These are phyloP conservation scores for Caenorhabditis macrosperma DNA, from an alignment of 2,888 invertebrate species.

Conservation along the genomic window DNA sequence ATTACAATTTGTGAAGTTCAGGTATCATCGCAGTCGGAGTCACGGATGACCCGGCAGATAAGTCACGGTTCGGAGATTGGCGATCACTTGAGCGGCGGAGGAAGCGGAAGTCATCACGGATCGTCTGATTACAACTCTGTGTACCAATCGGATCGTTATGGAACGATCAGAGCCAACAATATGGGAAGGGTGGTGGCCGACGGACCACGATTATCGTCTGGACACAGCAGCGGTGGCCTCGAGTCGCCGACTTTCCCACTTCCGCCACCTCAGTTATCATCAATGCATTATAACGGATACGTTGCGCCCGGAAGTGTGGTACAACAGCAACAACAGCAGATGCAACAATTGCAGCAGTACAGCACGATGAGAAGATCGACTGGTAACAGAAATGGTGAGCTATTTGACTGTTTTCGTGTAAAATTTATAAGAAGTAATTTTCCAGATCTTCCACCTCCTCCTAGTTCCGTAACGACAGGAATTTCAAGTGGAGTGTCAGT, in stretches of 20 bases:
- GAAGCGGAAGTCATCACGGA: slow-evolving; percentile 62
- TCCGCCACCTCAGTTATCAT: slow-evolving; percentile 51
- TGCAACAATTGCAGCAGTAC: slow-evolving; percentile 28
- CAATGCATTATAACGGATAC: slow-evolving; percentile 48
- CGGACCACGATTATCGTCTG: slow-evolving; percentile 21
- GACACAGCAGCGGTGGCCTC: slow-evolving; percentile 17
- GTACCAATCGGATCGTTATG: slow-evolving; percentile 48
- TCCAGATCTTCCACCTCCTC: slow-evolving; percentile 56
- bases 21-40: slow-evolving; percentile 41
- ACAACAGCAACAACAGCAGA: slow-evolving; percentile 46
- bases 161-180: slow-evolving; percentile 37
- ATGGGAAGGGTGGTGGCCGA: slow-evolving; percentile 3
- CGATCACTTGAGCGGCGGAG: slow-evolving; percentile 42
- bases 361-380: slow-evolving; percentile 42
- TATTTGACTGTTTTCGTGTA: too few relatives aligned
- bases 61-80: slow-evolving; percentile 52
- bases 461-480: slow-evolving; percentile 22
- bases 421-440: neutral
- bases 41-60: slow-evolving; percentile 45
- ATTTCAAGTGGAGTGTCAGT: neutral
- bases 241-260: slow-evolving; percentile 61
- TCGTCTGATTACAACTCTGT: slow-evolving; percentile 54
- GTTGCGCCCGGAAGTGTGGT: slow-evolving; percentile 52
- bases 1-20: neutral
- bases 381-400: slow-evolving; percentile 1